These are phyloP conservation scores for Threskiornis aethiopicus DNA, from an alignment of 2,797 vertebrate species.

Conservation along the genomic window DNA sequence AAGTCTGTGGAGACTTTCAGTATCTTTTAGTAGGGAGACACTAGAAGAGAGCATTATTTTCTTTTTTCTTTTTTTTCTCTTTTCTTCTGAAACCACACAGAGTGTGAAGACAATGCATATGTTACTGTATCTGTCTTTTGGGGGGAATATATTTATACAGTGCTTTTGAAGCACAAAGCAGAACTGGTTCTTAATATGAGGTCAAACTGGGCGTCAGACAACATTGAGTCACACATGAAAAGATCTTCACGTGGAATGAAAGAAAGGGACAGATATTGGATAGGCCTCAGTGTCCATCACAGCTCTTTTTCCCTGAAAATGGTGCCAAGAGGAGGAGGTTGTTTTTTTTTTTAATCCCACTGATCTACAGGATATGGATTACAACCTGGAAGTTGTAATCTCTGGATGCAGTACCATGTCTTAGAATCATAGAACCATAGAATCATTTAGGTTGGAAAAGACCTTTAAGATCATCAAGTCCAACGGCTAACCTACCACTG, in stretches of 20 bases:
- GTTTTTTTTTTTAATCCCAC: too few species aligned
- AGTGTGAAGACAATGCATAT: neutral
- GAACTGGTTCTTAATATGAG: neutral
- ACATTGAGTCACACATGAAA: neutral
- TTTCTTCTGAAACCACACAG: neutral
- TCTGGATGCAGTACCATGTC: neutral
- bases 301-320: neutral
- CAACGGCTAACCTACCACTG: too few species aligned
- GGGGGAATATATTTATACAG: neutral
- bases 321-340: neutral
- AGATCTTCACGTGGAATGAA: neutral
- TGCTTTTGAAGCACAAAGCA: neutral
- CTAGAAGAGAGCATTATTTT: neutral
- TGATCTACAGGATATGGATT: neutral
- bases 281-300: neutral
- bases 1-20: neutral
- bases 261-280: neutral
- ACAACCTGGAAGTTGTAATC: neutral
- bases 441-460: too few species aligned
- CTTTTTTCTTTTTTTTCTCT: neutral
- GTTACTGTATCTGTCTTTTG: neutral
- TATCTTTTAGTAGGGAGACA: neutral
- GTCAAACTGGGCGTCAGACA: neutral
- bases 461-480: too few species aligned
- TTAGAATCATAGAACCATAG: neutral